These are phyloP conservation scores for Cyprinodon variegatus DNA, from an alignment of 2,113 vertebrate species.

Conservation along the genomic window DNA sequence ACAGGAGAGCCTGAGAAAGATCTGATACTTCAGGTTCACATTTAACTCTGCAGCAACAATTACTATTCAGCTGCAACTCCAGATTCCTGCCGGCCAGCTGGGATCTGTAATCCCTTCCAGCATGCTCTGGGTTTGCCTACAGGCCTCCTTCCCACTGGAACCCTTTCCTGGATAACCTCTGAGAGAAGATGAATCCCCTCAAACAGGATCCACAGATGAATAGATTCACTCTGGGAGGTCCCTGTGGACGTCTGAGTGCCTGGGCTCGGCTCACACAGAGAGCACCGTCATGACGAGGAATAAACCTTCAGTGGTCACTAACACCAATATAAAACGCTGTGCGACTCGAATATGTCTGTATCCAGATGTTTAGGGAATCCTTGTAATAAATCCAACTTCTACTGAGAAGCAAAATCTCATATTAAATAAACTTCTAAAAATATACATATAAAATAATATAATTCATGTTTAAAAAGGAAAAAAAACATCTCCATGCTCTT, in stretches of 20 bases:
- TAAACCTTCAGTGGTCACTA: neutral
- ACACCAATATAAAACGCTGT: neutral
- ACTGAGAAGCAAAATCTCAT: no score
- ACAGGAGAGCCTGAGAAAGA: neutral
- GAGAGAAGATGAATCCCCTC: slow-evolving; percentile 5
- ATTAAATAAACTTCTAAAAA: no score
- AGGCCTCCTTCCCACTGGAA: slow-evolving; percentile 24
- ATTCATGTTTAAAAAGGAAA: no score
- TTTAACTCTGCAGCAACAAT: neutral
- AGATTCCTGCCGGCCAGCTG: slow-evolving; percentile 30
- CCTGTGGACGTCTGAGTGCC: slow-evolving; percentile 8
- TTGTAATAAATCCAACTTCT: no score
- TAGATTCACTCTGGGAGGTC: slow-evolving; percentile 7
- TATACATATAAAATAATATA: no score
- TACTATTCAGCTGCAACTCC: neutral
- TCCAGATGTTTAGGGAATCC: no score
- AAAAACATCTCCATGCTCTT: no score
- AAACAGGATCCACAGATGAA: slow-evolving; percentile 11
- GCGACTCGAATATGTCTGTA: no score
- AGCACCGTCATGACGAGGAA: neutral
- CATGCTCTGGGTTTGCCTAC: slow-evolving; percentile 24
- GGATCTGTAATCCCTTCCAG: slow-evolving; percentile 29
- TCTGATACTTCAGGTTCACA: neutral
- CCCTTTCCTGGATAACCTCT: slow-evolving; percentile 16
- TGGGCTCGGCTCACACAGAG: neutral